Base-by-base conservation (phyloP, 2,888 invertebrate genomes). In the Tridacna crocea region DNA sequence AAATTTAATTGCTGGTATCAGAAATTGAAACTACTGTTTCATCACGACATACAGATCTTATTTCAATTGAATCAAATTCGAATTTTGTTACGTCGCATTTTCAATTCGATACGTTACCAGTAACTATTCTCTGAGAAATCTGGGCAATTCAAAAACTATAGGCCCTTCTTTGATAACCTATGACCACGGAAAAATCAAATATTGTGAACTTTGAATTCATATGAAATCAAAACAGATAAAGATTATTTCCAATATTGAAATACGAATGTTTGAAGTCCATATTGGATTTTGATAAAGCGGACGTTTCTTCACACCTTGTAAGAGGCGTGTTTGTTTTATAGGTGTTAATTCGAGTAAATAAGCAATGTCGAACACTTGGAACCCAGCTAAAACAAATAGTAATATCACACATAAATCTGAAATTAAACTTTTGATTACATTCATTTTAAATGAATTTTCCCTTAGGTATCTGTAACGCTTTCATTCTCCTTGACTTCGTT, bases 381-480 rank as follows among this genome's bases (percentile, higher is more conserved):
- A 78, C 82, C 27, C 3, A 80, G 82, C 85, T 85, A 72, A 72
- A 75, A 65, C 78, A 85, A 85, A 85, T 82, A 85, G 36, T 65
- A n/a, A 75, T 78, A 82, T 85, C 85, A 74, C 77, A 79, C 77
- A 22, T 63, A 17, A 19, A 19, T 74, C 48, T 46, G 61, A 60
- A 65, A 55, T 19, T 36, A 36, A 51, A n/a, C n/a, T 22, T 61
- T 61, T 61, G 8, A 61, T 13, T 61, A 12, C 22, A 24, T 61
- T 61, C 24, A 24, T 2, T 22, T 61, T 13, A 61, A 61, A 13
- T n/a, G 24, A 55, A n/a, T n/a, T n/a, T n/a, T n/a, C n/a, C n/a
- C n/a, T n/a, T n/a, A n/a, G n/a, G n/a, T n/a, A n/a, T n/a, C n/a
- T n/a, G n/a, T n/a, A n/a, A n/a, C n/a, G n/a, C n/a, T n/a, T n/a